Conservation (phyloP, 2,888 invertebrate species). For the Erebia aethiops region DNA sequence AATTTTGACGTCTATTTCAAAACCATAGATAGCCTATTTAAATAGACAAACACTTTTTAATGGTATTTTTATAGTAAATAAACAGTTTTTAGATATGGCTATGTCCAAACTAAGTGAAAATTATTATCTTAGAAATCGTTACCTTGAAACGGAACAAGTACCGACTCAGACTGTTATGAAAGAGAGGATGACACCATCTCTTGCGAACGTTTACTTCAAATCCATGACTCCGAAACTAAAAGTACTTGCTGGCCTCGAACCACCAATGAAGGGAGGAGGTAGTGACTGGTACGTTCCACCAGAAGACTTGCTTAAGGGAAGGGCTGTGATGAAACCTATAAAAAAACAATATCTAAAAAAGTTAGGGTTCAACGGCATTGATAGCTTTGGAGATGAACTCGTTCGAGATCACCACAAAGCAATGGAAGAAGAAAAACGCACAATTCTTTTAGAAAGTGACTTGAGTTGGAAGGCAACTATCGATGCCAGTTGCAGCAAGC, state of each 20-base stretch:
- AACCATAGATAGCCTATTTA: too few species aligned
- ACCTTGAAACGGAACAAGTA: constrained; percentile 61
- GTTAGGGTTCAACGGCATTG: constrained; percentile 61
- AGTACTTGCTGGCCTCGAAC: constrained; percentile 68
- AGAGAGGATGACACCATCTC: constrained; percentile 60
- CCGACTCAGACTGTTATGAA: constrained; percentile 69
- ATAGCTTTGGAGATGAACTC: constrained; percentile 51
- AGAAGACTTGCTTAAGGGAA: constrained; percentile 58
- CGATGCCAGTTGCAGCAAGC: constrained; percentile 43
- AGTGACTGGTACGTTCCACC: constrained; percentile 69
- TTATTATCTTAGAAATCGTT: constrained; percentile 66
- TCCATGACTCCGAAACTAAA: constrained; percentile 65
- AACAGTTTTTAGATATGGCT: background rate
- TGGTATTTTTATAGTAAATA: background rate
- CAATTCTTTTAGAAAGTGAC: constrained; percentile 55
- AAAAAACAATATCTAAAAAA: constrained; percentile 55
- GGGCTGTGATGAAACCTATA: constrained; percentile 61
- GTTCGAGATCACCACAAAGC: constrained; percentile 50
- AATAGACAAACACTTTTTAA: background rate
- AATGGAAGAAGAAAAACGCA: constrained; percentile 53
- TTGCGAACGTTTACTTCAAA: constrained; percentile 70
- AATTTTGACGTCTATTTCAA: background rate
- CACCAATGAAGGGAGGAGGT: constrained; percentile 68
- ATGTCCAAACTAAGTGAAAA: constrained; percentile 56
- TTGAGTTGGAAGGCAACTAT: constrained; percentile 58